Percentiles rank a stretch among this genome's conserved stretches.
phyloP scores from a whole-genome alignment of 1,140 invertebrate genomes.

The Druon quercuslanigerum region DNA sequence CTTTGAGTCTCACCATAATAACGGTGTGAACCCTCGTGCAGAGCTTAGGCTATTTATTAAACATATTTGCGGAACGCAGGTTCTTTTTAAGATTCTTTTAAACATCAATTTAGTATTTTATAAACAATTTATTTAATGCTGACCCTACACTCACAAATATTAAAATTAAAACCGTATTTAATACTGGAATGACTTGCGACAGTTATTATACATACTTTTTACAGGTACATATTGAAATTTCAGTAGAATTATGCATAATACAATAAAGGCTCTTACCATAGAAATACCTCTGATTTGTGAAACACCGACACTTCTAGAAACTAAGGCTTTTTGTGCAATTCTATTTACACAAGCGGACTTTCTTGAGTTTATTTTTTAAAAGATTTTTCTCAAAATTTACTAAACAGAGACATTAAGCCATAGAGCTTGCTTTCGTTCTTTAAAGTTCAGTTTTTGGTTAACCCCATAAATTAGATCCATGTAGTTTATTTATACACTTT shows the following conservation, averaged over 20 bases:
- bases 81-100: not conserved
- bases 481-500: not conserved
- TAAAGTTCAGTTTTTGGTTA: too few species aligned
- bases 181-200: slow-evolving; percentile 21
- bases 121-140: not conserved
- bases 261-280: not conserved
- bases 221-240: slow-evolving; percentile 9
- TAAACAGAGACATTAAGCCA: too few species aligned
- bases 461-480: not conserved
- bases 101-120: not conserved
- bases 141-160: not conserved
- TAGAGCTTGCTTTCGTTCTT: too few species aligned
- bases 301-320: not conserved
- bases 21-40: too few species aligned
- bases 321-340: too few species aligned
- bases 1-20: too few species aligned
- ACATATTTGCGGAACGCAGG: not conserved
- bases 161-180: slow-evolving; percentile 1
- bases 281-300: not conserved
- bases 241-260: not conserved
- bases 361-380: too few species aligned
- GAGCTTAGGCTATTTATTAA: too few species aligned
- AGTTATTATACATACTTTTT: slow-evolving; percentile 20
- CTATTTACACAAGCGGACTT: too few species aligned
- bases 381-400: too few species aligned